Percentiles rank a stretch among this genome's conserved stretches.
These are phyloP conservation scores for Pentamera pediparva DNA, from an alignment of 53 echinoderm and acorn worm species.

Conservation along the genomic window DNA sequence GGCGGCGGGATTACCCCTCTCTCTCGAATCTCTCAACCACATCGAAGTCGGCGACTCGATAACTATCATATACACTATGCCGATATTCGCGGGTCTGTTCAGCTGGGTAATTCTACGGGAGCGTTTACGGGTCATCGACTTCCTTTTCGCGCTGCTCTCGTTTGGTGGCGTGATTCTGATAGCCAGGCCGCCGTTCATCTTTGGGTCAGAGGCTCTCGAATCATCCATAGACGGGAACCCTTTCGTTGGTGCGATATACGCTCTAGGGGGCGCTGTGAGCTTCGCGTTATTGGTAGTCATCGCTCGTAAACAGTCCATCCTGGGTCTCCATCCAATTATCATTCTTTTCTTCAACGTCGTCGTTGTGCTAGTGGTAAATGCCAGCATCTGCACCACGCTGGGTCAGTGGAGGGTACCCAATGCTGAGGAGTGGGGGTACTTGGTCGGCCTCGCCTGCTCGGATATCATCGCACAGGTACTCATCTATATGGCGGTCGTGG, in stretches of 20 bases:
- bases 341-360: slow-evolving; percentile 4
- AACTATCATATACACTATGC: slow-evolving; percentile 24
- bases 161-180: slow-evolving; percentile 26
- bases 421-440: background rate
- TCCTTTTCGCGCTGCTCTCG: slow-evolving; percentile 8
- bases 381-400: background rate
- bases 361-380: background rate
- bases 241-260: slow-evolving; percentile 8
- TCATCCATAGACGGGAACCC: background rate
- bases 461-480: slow-evolving; percentile 5
- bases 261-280: slow-evolving; percentile 16
- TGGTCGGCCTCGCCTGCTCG: background rate
- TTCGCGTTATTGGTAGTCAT: background rate
- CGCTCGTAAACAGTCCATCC: slow-evolving; percentile 2
- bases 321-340: slow-evolving; percentile 18
- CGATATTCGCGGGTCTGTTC: slow-evolving; percentile 23
- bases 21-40: background rate
- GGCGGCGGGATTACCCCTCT: slow-evolving; percentile 1
- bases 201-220: background rate
- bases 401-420: background rate
- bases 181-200: slow-evolving; percentile 24
- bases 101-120: slow-evolving; percentile 25
- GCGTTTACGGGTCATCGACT: slow-evolving; percentile 18
- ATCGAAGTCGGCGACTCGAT: slow-evolving; percentile 27
- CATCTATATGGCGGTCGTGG: slow-evolving; percentile 7